Base-by-base conservation (phyloP, 1,140 invertebrate genomes). In the Drosophila arawakana region DNA sequence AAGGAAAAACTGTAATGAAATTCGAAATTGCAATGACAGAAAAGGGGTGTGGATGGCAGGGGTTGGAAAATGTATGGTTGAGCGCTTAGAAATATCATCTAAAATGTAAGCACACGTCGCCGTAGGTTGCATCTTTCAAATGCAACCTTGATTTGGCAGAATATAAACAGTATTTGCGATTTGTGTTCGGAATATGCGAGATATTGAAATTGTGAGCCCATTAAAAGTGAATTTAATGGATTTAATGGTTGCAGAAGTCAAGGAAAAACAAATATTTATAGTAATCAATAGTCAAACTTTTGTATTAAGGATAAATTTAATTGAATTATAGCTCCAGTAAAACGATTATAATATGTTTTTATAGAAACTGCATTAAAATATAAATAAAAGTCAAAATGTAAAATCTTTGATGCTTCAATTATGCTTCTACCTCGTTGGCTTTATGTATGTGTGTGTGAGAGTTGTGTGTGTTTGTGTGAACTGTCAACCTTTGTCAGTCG, bases 401-500 rank as follows among this genome's bases (percentile, higher is more conserved):
- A 73, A 71, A 70, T 61, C 50, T 57, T 70, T 65, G 78, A 63
- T 66, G 67, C 59, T 41, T 61, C 41, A 49, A 47, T 47, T 47
- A 58, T 41, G 13, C 30, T 54, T 11, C 58, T 35, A 63, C 37
- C 39, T 67, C n/a, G 39, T 7, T 54, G 13, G 41, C 18, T 49
- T 49, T 43, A 49, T 77, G 55, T 61, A n/a, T 34, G 13, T 41
- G 50, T 25, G 35, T 25, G 47, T 41, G 44, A 69, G 44, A 15
- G 15, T 15, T 52, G 8, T 37, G 9, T 49, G 25, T 11, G 18
- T 50, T 54, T 21, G 21, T 34, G 15, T 46, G 62, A 78, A 89
- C 84, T 88, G 84, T 89, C 84, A 88, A 89, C 84, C 84, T 88
- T 80, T 88, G 84, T 88, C 84, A 88, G 77, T 81, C 84, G 82